These are phyloP conservation scores for Cottoperca gobio DNA, from an alignment of 2,797 vertebrate species.

Conservation along the genomic window DNA sequence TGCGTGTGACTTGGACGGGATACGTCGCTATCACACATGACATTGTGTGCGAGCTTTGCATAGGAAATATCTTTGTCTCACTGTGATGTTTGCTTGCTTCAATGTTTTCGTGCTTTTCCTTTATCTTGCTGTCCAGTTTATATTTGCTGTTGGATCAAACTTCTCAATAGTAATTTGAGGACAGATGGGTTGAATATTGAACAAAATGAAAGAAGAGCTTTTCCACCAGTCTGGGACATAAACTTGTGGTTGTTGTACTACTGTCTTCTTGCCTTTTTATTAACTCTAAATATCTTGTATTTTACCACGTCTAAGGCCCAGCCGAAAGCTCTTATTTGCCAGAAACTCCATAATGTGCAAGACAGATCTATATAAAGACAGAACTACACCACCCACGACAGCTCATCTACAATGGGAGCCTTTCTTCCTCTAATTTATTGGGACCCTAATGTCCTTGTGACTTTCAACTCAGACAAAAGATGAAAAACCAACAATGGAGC, in stretches of 20 bases:
- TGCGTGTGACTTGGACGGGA: slow-evolving; percentile 87
- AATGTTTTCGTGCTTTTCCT: slow-evolving; percentile 79
- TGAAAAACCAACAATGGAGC: slow-evolving; percentile 69
- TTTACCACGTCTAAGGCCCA: slow-evolving; percentile 75
- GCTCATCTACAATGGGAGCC: slow-evolving; percentile 69
- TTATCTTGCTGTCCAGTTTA: slow-evolving; percentile 83
- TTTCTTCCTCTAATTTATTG: slow-evolving; percentile 83
- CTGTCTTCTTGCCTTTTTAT: slow-evolving; percentile 74
- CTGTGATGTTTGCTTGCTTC: slow-evolving; percentile 79
- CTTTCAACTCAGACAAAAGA: slow-evolving; percentile 76
- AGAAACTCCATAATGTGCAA: slow-evolving; percentile 65
- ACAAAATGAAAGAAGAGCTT: slow-evolving; percentile 64
- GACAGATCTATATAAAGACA: slow-evolving; percentile 76
- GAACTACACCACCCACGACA: slow-evolving; percentile 71
- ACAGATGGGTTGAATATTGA: slow-evolving; percentile 82
- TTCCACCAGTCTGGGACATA: slow-evolving; percentile 75
- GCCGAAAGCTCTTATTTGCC: slow-evolving; percentile 67
- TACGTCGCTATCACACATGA: slow-evolving; percentile 86
- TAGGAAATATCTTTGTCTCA: slow-evolving; percentile 89
- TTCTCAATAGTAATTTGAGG: slow-evolving; percentile 74
- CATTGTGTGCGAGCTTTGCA: slow-evolving; percentile 88
- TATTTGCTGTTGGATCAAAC: slow-evolving; percentile 82
- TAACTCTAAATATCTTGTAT: slow-evolving; percentile 74
- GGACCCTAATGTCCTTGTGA: slow-evolving; percentile 77
- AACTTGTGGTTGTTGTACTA: slow-evolving; percentile 69